These are phyloP conservation scores for Lepidothrix coronata DNA, from an alignment of 2,113 vertebrate species.

Conservation along the genomic window DNA sequence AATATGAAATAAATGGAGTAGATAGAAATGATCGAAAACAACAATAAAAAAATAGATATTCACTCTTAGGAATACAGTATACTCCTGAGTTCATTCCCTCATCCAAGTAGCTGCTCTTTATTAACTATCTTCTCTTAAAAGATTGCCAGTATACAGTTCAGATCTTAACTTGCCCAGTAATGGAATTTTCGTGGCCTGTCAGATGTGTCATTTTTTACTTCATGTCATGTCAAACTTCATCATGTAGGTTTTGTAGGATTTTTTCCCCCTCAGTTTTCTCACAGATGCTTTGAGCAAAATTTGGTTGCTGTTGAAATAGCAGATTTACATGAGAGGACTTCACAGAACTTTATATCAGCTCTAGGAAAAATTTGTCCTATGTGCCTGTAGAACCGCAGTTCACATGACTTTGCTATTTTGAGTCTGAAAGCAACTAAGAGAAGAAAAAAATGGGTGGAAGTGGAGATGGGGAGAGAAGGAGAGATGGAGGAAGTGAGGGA, in stretches of 20 bases:
- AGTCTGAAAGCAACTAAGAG: not conserved
- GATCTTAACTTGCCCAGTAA: not conserved
- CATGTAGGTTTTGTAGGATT: not conserved
- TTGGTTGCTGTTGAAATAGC: not conserved
- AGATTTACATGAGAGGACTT: not conserved
- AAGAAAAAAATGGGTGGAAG: not conserved
- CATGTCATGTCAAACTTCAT: not conserved
- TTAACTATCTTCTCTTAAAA: not conserved
- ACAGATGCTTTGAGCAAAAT: not conserved
- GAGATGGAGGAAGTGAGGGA: not conserved
- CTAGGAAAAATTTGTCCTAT: not conserved
- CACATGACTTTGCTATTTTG: not conserved
- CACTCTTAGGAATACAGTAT: not conserved
- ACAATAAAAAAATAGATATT: not conserved
- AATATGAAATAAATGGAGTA: not conserved
- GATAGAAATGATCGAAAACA: not conserved
- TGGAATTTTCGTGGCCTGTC: not conserved
- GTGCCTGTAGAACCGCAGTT: not conserved
- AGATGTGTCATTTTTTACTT: not conserved
- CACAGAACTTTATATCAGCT: not conserved
- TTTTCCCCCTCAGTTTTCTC: not conserved
- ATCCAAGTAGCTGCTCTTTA: not conserved
- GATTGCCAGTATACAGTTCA: not conserved
- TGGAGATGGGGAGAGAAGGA: not conserved
- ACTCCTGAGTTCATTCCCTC: not conserved